Evolutionary conservation across 2,888 invertebrate species (phyloP), one percentile per base, ranked within the genome.

Genomic region (Teleiodes luculella): DNA sequence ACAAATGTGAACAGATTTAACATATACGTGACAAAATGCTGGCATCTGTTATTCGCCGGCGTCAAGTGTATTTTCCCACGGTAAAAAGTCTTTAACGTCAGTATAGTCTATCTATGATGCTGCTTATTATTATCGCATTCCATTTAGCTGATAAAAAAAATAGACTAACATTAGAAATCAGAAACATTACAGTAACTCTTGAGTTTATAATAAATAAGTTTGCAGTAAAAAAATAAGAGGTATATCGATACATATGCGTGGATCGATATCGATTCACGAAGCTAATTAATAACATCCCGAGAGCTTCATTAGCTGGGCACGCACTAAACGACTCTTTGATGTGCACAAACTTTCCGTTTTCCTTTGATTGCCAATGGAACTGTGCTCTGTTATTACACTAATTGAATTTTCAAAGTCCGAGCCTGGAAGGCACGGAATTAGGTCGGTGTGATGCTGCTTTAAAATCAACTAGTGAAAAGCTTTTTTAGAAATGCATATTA

Each of bases 321-420:
- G 74, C 81, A 80, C 80, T 83, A 80, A 84, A 76, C 82, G 82
- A 74, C 76, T 79, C 84, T 86, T 86, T 84, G 85, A 84, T 82
- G 82, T 84, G 71, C 76, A 73, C 83, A 80, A 85, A 84, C 83
- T 85, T 86, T 82, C 77, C 78, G 80, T 76, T 81, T 83, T 81
- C 83, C 85, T 86, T 85, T 85, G 85, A 86, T 86, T 84, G 84
- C 74, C 86, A 84, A 86, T 85, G 86, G 85, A 82, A 78, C 81
- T 79, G 80, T 72, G 70, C 79, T 75, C 75, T 79, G 83, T 85
- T 86, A 86, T 84, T 86, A 86, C 78, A 76, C 82, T 86, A 86
- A 87, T 87, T 86, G 83, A 86, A 86, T 85, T 85, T 84, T 78
- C 75, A 70, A 76, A 78, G 78, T 77, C 77, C 75, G 67, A 64